Evolutionary conservation across 1,140 invertebrate species (phyloP).

Genomic region (Heliconius nattereri): DNA sequence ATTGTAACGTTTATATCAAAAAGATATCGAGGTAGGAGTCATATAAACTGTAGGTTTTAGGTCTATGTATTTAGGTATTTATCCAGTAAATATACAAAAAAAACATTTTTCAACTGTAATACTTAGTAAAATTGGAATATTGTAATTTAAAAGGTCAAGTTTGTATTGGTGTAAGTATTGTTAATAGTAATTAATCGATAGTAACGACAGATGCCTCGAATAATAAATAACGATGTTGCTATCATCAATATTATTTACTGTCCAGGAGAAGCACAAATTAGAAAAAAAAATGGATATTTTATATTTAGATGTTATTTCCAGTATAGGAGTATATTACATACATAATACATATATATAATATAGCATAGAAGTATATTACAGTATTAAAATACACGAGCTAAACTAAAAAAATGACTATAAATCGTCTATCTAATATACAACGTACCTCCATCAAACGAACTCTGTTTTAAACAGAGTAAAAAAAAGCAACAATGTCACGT

Average conservation of each 20-base stretch:
- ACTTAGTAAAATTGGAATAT: not conserved
- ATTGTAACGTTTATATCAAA: no score
- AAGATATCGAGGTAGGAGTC: no score
- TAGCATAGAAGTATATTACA: no score
- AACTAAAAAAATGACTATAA: not conserved
- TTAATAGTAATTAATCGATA: not conserved
- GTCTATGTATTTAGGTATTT: no score
- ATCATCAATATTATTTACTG: slow-evolving; percentile 34
- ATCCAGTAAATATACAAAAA: no score
- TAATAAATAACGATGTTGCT: slow-evolving; percentile 10
- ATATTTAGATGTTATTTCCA: no score
- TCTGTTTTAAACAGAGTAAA: not conserved
- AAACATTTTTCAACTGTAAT: not conserved
- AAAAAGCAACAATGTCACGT: not conserved
- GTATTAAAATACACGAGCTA: no score
- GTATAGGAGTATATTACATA: no score
- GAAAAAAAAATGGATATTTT: not conserved
- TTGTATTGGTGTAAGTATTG: not conserved
- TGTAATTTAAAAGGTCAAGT: not conserved
- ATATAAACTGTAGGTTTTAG: no score
- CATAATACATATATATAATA: no score
- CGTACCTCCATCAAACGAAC: not conserved
- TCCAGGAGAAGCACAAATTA: not conserved
- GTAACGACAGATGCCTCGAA: slow-evolving; percentile 20
- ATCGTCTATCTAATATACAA: not conserved